phyloP scores from a whole-genome alignment of 2,113 vertebrate species.

The Pteropus alecto region DNA sequence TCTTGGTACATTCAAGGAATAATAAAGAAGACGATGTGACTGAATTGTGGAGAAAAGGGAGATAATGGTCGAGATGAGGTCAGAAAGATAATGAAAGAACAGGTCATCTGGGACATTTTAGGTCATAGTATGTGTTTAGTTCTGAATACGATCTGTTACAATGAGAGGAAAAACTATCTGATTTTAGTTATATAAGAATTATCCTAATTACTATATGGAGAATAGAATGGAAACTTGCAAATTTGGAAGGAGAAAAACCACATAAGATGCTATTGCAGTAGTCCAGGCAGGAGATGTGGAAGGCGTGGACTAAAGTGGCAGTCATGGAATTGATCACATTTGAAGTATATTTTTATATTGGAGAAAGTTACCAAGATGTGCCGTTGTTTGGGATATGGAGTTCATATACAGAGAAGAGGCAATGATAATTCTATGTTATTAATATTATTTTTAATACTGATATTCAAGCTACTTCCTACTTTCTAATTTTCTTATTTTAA shows the following conservation, averaged over 20 bases:
- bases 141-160: not conserved
- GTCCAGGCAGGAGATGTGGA: not conserved
- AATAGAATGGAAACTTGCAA: not conserved
- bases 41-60: not conserved
- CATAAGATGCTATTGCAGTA: not conserved
- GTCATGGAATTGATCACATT: not conserved
- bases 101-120: not conserved
- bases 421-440: not conserved
- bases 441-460: not conserved
- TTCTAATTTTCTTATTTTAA: not conserved
- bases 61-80: not conserved
- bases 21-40: not conserved
- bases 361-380: not conserved
- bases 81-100: not conserved
- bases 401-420: not conserved
- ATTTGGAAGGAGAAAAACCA: not conserved
- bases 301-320: not conserved
- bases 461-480: not conserved
- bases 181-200: not conserved
- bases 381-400: not conserved
- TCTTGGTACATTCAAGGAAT: not conserved
- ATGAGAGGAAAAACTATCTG: not conserved
- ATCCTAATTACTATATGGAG: not conserved
- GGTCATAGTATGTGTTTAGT: not conserved
- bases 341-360: not conserved